Evolutionary conservation across 2,888 invertebrate species (phyloP), one percentile per base, ranked within the genome.

Genomic region (Zygothrica quintamaculata): DNA sequence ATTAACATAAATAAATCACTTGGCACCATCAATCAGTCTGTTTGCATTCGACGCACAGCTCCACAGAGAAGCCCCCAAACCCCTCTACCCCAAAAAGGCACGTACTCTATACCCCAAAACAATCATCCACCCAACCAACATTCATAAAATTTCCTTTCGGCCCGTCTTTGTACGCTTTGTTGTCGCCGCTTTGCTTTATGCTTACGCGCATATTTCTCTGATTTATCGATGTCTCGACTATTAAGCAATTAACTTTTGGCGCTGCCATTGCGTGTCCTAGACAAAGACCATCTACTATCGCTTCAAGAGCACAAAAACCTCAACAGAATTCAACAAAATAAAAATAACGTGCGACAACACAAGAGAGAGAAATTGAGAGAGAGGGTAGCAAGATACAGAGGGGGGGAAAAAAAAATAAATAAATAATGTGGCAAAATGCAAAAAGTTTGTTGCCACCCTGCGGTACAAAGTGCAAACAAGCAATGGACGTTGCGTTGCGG

Each of bases 1-100:
- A 79, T 85, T 84, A 84, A 79, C 85, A 85, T 79, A 84, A 79
- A 80, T 85, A 85, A 80, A 80, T 80, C 86, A 85, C 84, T 82
- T 64, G 75, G 76, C 75, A 84, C 84, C 80, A 85, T 80, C 80
- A 80, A 80, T 80, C 80, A 80, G 86, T 82, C 84, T 78, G 86
- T 82, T 85, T 78, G 82, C 84, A 80, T 82, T 82, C 69, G 74
- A 53, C 69, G 62, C 75, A 70, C 70, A 75, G 75, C 67, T n/a
- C n/a, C 69, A 59, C 64, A 59, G 31, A 65, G 53, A 50, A 42
- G 29, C 29, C 65, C 36, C 34, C 8, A 42, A 25, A 15, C 42
- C 42, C 39, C 42, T 15, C 11, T 1, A 25, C 53, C 12, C 40
- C 13, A 31, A 15, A 7, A 9, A 11, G n/a, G n/a, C 36, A 37